Evolutionary conservation across 2,888 invertebrate species (phyloP), one percentile per base, ranked within the genome.

Genomic region (Chironomus riparius): DNA sequence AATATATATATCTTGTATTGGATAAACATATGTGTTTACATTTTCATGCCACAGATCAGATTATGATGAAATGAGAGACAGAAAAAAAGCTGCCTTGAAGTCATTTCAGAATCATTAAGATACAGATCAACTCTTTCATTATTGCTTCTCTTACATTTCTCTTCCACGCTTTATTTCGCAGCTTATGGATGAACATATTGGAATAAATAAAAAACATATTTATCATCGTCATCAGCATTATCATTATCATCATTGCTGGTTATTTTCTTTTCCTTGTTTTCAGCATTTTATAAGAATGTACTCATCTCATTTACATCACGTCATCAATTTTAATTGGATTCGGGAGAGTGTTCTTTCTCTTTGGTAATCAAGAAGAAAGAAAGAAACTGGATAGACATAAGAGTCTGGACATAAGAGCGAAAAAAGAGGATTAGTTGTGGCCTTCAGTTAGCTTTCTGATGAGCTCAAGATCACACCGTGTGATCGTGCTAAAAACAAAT

Each of bases 401-500:
- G 38, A 38, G 38, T 38, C 38, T 65, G 65, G 65, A 21, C 21
- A 62, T 68, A 38, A 38, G 48, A 68, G 47, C 13, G 62, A 47
- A 15, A 61, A 56, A 74, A 48, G 68, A 74, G 38, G 61, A 73
- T 74, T 61, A 50, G 22, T 65, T 47, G 21, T 47, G 68, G 74
- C 74, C 68, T 74, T 74, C 74, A 74, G 74, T 74, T 38, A 74
- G 62, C 47, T 68, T 74, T 74, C 74, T 74, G 74, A 48, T 74
- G 65, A 68, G 65, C 68, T 74, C 74, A 74, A 74, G 74, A 74
- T 74, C 74, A 24, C 72, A 72, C 61, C 18, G 38, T 38, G 38
- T 38, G 38, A 38, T 38, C 38, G 38, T 38, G 38, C 38, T 24
- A 22, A 38, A 68, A 68, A 65, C 47, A 62, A 38, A 38, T 38